A percentile compares a stretch with the other conserved stretches of the same genome.
Conservation (phyloP, 2,113 vertebrate species). For the Ciconia stormi region DNA sequence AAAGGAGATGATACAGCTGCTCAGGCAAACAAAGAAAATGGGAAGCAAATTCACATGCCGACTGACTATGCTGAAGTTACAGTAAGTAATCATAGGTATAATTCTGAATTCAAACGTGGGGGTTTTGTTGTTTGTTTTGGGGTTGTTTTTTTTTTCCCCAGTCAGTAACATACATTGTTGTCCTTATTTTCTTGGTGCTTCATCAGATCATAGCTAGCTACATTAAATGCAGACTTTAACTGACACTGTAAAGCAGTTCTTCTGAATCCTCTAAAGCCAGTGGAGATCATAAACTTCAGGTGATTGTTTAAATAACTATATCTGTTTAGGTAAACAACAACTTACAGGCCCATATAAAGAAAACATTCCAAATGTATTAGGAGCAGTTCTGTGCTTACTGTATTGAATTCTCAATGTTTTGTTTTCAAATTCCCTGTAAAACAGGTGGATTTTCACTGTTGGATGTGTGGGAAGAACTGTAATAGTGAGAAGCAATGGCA, state of each 20-base stretch:
- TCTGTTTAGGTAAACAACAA: background rate
- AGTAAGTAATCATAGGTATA: slow-evolving; percentile 71
- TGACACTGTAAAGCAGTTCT: background rate
- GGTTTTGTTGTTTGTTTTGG: background rate
- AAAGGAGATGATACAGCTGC: slow-evolving; percentile 83
- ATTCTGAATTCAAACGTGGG: background rate
- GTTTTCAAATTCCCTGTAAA: background rate
- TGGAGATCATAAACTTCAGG: background rate
- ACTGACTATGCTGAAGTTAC: slow-evolving; percentile 96
- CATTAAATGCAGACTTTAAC: background rate
- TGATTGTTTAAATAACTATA: background rate
- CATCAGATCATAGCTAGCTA: background rate
- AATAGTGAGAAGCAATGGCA: slow-evolving; percentile 99
- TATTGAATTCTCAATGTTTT: background rate
- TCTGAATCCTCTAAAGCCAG: background rate
- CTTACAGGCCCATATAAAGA: background rate
- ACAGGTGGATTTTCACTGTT: slow-evolving; percentile 95
- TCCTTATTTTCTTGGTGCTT: background rate
- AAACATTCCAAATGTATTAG: background rate
- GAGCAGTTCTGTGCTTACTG: background rate
- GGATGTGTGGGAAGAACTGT: slow-evolving; percentile 98
- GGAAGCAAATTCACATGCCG: slow-evolving; percentile 96
- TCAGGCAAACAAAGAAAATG: slow-evolving; percentile 84
- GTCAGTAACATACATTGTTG: background rate
- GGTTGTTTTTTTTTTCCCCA: too few relatives aligned